Base-by-base conservation (phyloP, 2,113 vertebrate genomes). In the Lota lota region DNA sequence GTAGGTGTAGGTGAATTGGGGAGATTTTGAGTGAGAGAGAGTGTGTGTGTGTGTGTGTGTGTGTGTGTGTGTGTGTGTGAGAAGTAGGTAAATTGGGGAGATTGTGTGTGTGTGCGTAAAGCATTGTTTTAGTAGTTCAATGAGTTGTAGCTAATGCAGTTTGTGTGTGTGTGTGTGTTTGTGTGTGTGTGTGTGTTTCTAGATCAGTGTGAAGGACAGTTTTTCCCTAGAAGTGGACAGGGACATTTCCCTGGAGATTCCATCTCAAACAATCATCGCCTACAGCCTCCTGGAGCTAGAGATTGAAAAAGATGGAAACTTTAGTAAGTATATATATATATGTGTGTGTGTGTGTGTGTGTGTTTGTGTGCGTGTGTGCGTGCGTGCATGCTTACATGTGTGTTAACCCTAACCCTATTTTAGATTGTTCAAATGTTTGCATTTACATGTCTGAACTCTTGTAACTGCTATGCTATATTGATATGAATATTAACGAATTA, bases 201-300 rank as follows among this genome's bases (percentile, higher is more conserved):
- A 90, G 95, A 91, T 95, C 69, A 90, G 85, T 3, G 90, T 92
- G 11, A 83, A 79, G 10, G 90, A 95, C 59, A 81, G 79, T 1
- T 92, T 88, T 67, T 89, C 69, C 7, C 0, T 92, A n/a, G 2
- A 79, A 33, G 81, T 77, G 51, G 91, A 94, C 79, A 87, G 83
- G 11, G 91, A 84, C 0, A 88, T 96, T 72, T 87, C 90, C 36
- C 70, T 97, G 78, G 92, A 94, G 84, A 95, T 98, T 75, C 95
- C 95, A 0, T 77, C 93, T 3, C 63, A 83, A 17, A 94, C 95
- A 0, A 75, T 95, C 58, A 83, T 98, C 33, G 96, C 97, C 5
- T 99, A 93, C 0, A 84, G 94, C 66, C 73, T 97, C 69, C 88
- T 92, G 3, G 94, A 98, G 69, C 80, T 99, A 57, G 88, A 90